Base-by-base conservation (phyloP, 2,113 vertebrate species). In the Megaleporinus macrocephalus region DNA sequence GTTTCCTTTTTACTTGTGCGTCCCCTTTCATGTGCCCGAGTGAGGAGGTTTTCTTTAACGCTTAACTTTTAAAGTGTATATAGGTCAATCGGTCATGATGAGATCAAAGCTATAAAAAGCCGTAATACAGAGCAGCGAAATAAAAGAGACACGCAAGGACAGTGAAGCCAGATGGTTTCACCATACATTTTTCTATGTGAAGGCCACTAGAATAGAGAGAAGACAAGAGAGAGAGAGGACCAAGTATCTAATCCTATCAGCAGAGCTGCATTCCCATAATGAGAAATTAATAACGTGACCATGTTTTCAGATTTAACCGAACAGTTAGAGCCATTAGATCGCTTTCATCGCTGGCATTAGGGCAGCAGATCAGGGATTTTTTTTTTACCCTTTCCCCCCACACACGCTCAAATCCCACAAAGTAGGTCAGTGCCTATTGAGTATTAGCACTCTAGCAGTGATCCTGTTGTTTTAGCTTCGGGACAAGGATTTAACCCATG, bases 371-470 rank as follows among this genome's bases (percentile, higher is more conserved):
- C 91, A 84, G 89, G 72, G 76, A 83, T 85, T 87, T 91, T 91
- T 90, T 90, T 89, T 86, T 77, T 76, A 71, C 80, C 65, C 0
- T 57, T 49, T 29, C 47, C 41, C 74, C 79, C 47, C 29, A 81
- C 87, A 47, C 44, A 68, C 44, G 49, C 71, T 72, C 63, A 93
- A 92, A 94, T 93, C 92, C 91, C 86, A 89, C 90, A 93, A 94
- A 94, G 91, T 93, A 94, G 93, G 93, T 93, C 93, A 94, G 86
- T 90, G 91, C 90, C 92, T 93, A 93, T 93, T 94, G 92, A 92
- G 93, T 91, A 92, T 93, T 93, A 94, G 89, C 91, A 90, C 88
- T 86, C 88, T 85, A 89, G 90, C 89, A 90, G 92, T 93, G 92
- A 94, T 93, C 90, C 92, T 93, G 91, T 93, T 94, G 93, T 94